These are phyloP conservation scores for Calameuta idolon DNA, from an alignment of 2,888 invertebrate genomes.

Conservation along the genomic window DNA sequence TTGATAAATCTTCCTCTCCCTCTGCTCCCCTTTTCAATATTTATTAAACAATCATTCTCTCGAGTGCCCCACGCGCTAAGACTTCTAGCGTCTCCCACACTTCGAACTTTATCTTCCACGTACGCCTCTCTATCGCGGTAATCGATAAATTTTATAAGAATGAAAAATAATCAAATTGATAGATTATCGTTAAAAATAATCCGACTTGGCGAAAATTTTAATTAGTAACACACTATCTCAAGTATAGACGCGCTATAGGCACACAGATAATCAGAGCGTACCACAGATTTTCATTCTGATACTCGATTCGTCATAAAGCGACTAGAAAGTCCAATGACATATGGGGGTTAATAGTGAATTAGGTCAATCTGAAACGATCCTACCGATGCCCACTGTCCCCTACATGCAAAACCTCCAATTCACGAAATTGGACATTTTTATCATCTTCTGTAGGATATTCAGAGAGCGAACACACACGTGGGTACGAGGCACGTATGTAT, in stretches of 20 bases:
- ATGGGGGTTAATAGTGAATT: not conserved
- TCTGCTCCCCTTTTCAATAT: not conserved
- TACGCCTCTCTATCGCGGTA: not conserved
- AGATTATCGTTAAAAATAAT: too few species aligned
- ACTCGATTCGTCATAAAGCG: not conserved
- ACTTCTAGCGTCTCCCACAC: not conserved
- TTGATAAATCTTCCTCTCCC: not conserved
- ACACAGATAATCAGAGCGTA: too few species aligned
- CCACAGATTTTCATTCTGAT: not conserved
- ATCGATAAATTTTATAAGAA: not conserved
- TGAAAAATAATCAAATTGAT: not conserved
- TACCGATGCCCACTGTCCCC: too few species aligned
- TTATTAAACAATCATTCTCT: not conserved
- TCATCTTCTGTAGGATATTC: not conserved
- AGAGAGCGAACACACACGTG: too few species aligned
- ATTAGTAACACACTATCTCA: not conserved
- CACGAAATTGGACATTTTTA: conserved; percentile 27
- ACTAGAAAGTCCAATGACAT: not conserved
- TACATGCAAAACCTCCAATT: conserved; percentile 18
- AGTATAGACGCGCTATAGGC: not conserved
- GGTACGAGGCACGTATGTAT: not conserved
- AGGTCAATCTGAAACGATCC: not conserved
- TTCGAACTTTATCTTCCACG: not conserved
- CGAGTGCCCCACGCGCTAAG: not conserved
- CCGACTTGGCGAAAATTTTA: too few species aligned